phyloP scores from a whole-genome alignment of 1,140 invertebrate genomes.

The Procambarus virginalis region DNA sequence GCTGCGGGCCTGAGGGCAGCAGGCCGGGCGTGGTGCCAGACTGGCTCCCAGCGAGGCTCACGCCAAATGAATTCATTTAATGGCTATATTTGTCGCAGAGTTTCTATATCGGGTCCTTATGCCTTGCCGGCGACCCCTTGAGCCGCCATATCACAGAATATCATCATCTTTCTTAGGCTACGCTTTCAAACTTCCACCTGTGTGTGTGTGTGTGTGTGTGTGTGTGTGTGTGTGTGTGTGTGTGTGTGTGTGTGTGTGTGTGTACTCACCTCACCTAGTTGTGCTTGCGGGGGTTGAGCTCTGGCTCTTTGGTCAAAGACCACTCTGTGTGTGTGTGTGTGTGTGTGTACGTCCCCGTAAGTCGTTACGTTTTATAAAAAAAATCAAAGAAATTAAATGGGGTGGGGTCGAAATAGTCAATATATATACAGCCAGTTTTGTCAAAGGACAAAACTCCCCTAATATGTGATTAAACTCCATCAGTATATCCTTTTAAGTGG shows the following conservation, averaged over 20 bases:
- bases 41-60: background rate
- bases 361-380: background rate
- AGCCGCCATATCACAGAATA: background rate
- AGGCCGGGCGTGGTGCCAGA: background rate
- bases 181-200: background rate
- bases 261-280: too few species aligned
- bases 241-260: too few species aligned
- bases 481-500: background rate
- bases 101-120: background rate
- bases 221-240: too few species aligned
- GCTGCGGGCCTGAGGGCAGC: background rate
- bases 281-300: too few species aligned
- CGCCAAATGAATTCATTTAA: slow-evolving; percentile 13
- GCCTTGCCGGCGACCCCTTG: background rate
- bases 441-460: background rate
- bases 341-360: background rate
- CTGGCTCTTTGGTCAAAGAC: too few species aligned
- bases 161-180: background rate
- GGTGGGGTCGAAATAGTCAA: background rate
- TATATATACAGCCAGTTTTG: background rate
- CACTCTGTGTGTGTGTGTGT: too few species aligned
- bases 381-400: background rate
- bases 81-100: slow-evolving; percentile 6
- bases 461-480: background rate
- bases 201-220: background rate